Evolutionary conservation across 1,140 invertebrate genomes (phyloP).

Genomic region (Camponotus floridanus): DNA sequence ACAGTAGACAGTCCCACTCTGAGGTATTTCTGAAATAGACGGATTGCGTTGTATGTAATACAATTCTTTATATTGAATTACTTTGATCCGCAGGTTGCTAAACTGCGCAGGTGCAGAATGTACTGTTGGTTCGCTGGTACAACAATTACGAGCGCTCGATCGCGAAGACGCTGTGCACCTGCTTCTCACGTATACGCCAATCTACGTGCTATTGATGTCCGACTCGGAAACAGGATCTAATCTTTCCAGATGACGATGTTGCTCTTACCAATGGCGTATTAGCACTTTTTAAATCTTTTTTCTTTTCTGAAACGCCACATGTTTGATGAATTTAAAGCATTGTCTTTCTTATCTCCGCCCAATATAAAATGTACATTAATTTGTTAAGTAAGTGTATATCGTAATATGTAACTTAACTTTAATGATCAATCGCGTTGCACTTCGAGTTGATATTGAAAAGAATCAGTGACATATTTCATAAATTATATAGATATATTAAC

Average conservation of each 20-base stretch:
- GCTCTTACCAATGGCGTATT: slow-evolving; percentile 77
- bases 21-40: slow-evolving; percentile 70
- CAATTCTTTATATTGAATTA: background rate
- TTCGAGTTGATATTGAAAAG: slow-evolving; percentile 25
- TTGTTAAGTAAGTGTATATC: slow-evolving; percentile 61
- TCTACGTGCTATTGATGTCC: slow-evolving; percentile 80
- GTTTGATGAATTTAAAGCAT: slow-evolving; percentile 64
- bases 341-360: slow-evolving; percentile 72
- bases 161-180: slow-evolving; percentile 83
- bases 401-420: slow-evolving; percentile 52
- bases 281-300: slow-evolving; percentile 75
- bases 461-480: background rate
- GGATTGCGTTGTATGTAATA: background rate
- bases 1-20: slow-evolving; percentile 83
- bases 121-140: slow-evolving; percentile 81
- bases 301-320: slow-evolving; percentile 18
- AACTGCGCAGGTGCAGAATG: slow-evolving; percentile 81
- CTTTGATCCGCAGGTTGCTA: slow-evolving; percentile 76
- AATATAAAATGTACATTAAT: slow-evolving; percentile 66
- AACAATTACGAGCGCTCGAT: slow-evolving; percentile 82
- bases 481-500: too few relatives aligned
- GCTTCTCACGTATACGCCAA: slow-evolving; percentile 82
- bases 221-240: slow-evolving; percentile 85
- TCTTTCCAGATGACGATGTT: slow-evolving; percentile 85
- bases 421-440: slow-evolving; percentile 22